phyloP scores from a whole-genome alignment of 2,797 vertebrate genomes.

The Cuniculus paca region DNA sequence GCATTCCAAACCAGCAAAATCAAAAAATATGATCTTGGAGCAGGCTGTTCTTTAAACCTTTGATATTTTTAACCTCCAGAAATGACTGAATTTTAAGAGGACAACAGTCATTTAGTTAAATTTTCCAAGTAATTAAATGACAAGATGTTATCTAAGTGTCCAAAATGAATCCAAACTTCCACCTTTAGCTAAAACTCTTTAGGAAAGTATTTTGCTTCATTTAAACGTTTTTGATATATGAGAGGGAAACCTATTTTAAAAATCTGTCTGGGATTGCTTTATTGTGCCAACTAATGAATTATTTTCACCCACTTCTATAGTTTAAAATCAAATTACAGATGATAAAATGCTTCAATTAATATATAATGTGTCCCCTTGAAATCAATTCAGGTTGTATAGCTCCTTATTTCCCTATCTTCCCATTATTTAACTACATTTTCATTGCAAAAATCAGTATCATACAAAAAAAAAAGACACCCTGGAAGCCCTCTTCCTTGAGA shows the following conservation, averaged over 20 bases:
- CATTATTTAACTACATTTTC: neutral
- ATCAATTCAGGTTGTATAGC: neutral
- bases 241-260: slow-evolving; percentile 7
- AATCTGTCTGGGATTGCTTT: slow-evolving; percentile 12
- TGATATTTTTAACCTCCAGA: slow-evolving; percentile 51
- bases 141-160: neutral
- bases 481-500: neutral
- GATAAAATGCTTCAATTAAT: neutral
- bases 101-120: neutral
- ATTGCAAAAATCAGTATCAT: neutral
- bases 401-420: slow-evolving; percentile 13
- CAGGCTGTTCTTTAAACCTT: slow-evolving; percentile 17
- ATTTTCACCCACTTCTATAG: slow-evolving; percentile 41
- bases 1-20: slow-evolving; percentile 65
- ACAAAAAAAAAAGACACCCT: neutral
- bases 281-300: neutral
- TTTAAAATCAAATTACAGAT: slow-evolving; percentile 55
- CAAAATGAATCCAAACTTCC: neutral
- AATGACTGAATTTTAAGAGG: slow-evolving; percentile 49
- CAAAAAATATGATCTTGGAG: neutral
- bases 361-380: neutral
- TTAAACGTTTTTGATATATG: neutral
- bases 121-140: slow-evolving; percentile 29
- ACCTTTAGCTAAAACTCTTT: neutral
- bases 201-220: neutral